Base-by-base conservation (phyloP, 2,888 invertebrate genomes). In the Dendrolimus pini region DNA sequence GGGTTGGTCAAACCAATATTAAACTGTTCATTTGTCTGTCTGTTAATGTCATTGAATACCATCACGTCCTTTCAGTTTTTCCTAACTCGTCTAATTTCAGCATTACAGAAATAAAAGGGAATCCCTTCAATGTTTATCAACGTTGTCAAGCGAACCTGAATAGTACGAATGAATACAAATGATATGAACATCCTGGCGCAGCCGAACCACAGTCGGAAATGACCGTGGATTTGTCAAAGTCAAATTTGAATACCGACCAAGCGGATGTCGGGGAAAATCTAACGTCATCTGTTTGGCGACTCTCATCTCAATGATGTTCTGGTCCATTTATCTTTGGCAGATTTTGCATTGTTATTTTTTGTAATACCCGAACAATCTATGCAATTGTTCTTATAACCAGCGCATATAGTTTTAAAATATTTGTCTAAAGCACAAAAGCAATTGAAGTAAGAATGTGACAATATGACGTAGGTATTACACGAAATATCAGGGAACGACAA, bases 141-240 rank as follows among this genome's bases (percentile, higher is more conserved):
- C 7, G 10, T 12, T 78, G 2, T 12, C 54, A 30, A 54, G 30
- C 53, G 14, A 18, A 47, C 47, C 47, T 47, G 47, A 47, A 47
- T 47, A 47, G 47, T 47, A 55, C 77, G 81, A 85, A 86, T 83
- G 84, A 85, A 85, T 85, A 88, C 79, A 87, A 88, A 85, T 83
- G 85, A 86, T 79, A 80, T 80, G 80, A 80, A 85, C 83, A 83
- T 85, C 85, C 86, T 80, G 76, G 67, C 66, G 63, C 58, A 59
- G 59, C 84, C 85, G 75, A 82, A 81, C 83, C 82, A 71, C 83
- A 83, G 71, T 62, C 80, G 87, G 88, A 87, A 86, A 85, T 82
- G 77, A 77, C 85, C 84, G 82, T 74, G 75, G 80, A 89, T 89
- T 86, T 88, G 88, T 88, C 89, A 85, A 69, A 82, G 87, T 89